Base-by-base conservation (phyloP, 1,140 invertebrate genomes). In the Bombus pascuorum region DNA sequence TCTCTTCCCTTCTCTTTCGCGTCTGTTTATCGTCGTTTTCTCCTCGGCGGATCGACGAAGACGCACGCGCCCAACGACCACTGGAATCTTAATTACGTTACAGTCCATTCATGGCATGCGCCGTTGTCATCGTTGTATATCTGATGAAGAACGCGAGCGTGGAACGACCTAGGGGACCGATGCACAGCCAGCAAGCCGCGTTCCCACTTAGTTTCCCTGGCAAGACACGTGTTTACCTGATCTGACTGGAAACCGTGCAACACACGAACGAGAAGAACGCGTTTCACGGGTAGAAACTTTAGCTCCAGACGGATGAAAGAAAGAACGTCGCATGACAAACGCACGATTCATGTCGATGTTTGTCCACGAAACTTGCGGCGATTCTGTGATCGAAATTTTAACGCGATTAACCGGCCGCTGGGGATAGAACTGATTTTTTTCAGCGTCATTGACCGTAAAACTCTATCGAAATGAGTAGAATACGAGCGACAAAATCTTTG, bases 31-130 rank as follows among this genome's bases (percentile, higher is more conserved):
- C 77, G 37, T 62, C 78, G 74, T 82, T 85, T 66, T 78, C 32
- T 66, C 66, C 44, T 18, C 34, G 10, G 28, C 13, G 65, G 34
- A 80, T 78, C 82, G 87, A 82, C 77, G 87, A 81, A 89, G 87
- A 87, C 73, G 62, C 59, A 65, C 78, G 76, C 70, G 77, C 53
- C 32, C 71, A 79, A 74, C 78, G 84, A 76, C 81, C 74, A 18
- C 80, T 88, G 90, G 92, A 93, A 93, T 93, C 91, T 92, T 92
- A 93, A 93, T 93, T 91, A 93, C 91, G 73, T 91, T 88, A 89
- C 86, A 86, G 86, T 86, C 88, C 91, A 92, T 93, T 92, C 91
- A 90, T 90, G 89, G 86, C 91, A 91, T 90, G 89, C 77, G 42
- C 65, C 86, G 72, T 83, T 85, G 74, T 86, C 79, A 32, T 79